phyloP scores from a whole-genome alignment of 2,113 vertebrate species.

The Sterna hirundo region DNA sequence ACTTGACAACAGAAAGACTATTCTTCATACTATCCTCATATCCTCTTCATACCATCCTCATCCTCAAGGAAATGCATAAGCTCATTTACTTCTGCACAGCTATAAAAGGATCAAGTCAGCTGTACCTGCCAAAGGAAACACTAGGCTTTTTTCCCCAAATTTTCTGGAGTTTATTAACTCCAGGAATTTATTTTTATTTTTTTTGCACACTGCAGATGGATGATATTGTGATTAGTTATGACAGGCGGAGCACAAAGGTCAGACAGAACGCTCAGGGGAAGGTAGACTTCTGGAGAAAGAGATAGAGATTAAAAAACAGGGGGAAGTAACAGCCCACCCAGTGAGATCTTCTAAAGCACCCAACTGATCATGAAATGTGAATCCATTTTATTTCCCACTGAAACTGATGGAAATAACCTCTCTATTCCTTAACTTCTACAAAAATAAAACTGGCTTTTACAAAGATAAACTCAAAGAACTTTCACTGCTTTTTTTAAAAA shows the following conservation, averaged over 20 bases:
- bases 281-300: neutral
- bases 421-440: neutral
- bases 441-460: neutral
- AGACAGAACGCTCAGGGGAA: neutral
- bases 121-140: neutral
- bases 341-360: conserved; percentile 19
- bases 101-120: rapidly evolving
- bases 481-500: neutral
- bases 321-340: neutral
- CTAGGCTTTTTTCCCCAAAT: neutral
- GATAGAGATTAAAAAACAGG: neutral
- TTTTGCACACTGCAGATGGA: neutral
- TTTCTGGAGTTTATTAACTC: neutral
- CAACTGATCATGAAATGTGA: neutral
- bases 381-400: conserved; percentile 14
- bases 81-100: neutral
- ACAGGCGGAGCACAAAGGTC: conserved; percentile 20
- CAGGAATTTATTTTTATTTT: neutral
- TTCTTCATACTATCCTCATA: neutral
- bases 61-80: neutral
- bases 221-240: neutral
- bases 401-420: neutral
- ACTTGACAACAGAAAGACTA: neutral
- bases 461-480: neutral
- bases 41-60: neutral